A percentile compares a stretch with the other conserved stretches of the same genome.
Evolutionary conservation across 2,797 vertebrate species (phyloP).

Genomic region (Oreochromis grahami): DNA sequence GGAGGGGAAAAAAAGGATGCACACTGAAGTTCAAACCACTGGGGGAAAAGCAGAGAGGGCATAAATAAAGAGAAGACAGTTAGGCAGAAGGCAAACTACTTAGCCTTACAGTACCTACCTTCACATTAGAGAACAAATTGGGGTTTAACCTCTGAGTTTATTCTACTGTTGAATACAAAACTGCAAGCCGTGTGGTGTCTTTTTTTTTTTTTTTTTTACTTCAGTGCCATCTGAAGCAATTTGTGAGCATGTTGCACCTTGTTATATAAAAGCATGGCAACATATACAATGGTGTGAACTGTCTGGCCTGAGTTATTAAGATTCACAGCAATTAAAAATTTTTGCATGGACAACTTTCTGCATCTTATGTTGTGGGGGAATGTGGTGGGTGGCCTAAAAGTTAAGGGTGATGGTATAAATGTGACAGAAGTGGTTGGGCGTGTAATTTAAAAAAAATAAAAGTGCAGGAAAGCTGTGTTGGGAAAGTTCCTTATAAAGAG

Average conservation of each 20-base stretch:
- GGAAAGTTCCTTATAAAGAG: neutral
- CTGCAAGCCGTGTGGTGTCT: neutral
- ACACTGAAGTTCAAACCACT: constrained; percentile 5
- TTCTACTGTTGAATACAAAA: neutral
- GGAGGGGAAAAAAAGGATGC: constrained; percentile 22
- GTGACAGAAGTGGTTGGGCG: neutral
- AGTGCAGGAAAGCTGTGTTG: neutral
- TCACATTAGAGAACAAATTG: neutral
- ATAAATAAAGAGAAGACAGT: neutral
- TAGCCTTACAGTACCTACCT: neutral
- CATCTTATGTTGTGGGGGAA: neutral
- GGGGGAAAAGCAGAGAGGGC: neutral
- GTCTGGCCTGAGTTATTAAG: neutral
- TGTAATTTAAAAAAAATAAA: neutral
- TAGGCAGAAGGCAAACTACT: neutral
- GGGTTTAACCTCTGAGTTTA: neutral
- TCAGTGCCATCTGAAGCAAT: neutral
- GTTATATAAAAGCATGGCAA: neutral
- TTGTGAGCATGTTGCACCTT: neutral
- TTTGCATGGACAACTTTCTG: neutral
- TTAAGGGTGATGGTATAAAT: neutral
- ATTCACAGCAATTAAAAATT: neutral
- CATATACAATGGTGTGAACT: neutral
- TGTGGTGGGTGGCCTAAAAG: neutral
- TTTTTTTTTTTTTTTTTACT: neutral